A percentile compares a stretch with the other conserved stretches of the same genome.
These are phyloP conservation scores for Synergus gifuensis DNA, from an alignment of 2,888 invertebrate genomes.

Conservation along the genomic window DNA sequence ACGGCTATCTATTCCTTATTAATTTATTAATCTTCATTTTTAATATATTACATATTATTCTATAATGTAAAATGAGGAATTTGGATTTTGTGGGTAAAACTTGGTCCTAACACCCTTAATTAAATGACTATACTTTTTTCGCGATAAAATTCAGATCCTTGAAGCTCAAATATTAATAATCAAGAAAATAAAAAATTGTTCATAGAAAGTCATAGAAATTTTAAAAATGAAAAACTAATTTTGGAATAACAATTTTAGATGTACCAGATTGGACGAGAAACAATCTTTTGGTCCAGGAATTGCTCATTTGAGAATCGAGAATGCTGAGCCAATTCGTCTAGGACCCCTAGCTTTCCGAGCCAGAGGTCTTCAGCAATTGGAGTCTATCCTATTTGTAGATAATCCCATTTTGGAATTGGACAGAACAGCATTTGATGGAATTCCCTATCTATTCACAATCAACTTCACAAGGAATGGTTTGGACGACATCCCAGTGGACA, in stretches of 20 bases:
- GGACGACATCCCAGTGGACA: slow-evolving; percentile 83
- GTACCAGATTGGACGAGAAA: slow-evolving; percentile 83
- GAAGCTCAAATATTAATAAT: too few relatives aligned
- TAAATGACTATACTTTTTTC: too few relatives aligned
- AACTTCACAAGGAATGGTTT: slow-evolving; percentile 85
- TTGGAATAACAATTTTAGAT: slow-evolving; percentile 77
- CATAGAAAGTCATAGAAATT: too few relatives aligned
- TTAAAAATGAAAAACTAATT: not conserved
- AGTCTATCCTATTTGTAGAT: slow-evolving; percentile 85
- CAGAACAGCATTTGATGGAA: slow-evolving; percentile 84
- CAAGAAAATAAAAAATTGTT: too few relatives aligned
- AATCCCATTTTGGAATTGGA: slow-evolving; percentile 84
- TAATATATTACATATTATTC: too few relatives aligned
- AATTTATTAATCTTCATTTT: too few relatives aligned
- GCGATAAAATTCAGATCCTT: too few relatives aligned
- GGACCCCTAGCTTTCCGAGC: slow-evolving; percentile 79
- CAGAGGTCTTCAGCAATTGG: slow-evolving; percentile 81
- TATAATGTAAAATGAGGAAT: too few relatives aligned
- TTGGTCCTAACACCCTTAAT: too few relatives aligned
- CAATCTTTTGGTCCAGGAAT: slow-evolving; percentile 85
- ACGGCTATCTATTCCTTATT: too few relatives aligned
- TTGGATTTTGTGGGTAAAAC: too few relatives aligned
- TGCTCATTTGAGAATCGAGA: slow-evolving; percentile 83
- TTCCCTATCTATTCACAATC: slow-evolving; percentile 84
- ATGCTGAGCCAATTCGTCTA: slow-evolving; percentile 78